Evolutionary conservation across 2,113 vertebrate genomes (phyloP), one percentile per base, ranked within the genome.

Genomic region (Lycaon pictus): DNA sequence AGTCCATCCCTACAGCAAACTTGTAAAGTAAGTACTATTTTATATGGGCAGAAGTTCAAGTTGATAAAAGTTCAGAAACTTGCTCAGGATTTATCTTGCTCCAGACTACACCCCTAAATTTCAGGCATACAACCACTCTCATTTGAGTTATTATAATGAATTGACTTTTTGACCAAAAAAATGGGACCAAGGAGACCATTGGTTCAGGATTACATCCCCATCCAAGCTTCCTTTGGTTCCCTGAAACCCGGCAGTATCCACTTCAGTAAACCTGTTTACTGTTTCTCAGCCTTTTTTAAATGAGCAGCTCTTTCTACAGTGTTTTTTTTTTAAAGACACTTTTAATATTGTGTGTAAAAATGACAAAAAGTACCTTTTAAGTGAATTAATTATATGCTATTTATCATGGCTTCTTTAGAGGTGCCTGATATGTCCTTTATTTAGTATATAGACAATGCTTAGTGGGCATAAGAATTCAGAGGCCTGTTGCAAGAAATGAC

Each of bases 261-360:
- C 8, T 69, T 89, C 27, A n/a, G 32, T 43, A 55, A 51, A 53
- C 20, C n/a, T 76, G 25, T 37, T 87, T 32, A 11, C 32, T 83
- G 17, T 72, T 96, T 88, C n/a, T 90, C n/a, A 37, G 19, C 6
- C 23, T 93, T 96, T 96, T 93, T n/a, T 7, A 93, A 56, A 79
- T 22, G 23, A 92, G 7, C 32, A 87, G 22, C 3, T 22, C 0
- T 43, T 74, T 60, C 16, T 88, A 67, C 53, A 53, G 35, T 63
- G 7, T 43, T 43, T 43, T 43, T 43, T 43, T 1, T 7, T 7
- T 7, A 93, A 32, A 8, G 11, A 71, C 5, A 86, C 22, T 63
- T 76, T 88, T 88, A 79, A 48, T 86, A 86, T 62, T 88, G 11
- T 65, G 37, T 86, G 67, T 11, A 65, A 58, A 95, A 92, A 74